Base-by-base conservation (phyloP, 2,113 vertebrate species). In the Lipophrys pholis region DNA sequence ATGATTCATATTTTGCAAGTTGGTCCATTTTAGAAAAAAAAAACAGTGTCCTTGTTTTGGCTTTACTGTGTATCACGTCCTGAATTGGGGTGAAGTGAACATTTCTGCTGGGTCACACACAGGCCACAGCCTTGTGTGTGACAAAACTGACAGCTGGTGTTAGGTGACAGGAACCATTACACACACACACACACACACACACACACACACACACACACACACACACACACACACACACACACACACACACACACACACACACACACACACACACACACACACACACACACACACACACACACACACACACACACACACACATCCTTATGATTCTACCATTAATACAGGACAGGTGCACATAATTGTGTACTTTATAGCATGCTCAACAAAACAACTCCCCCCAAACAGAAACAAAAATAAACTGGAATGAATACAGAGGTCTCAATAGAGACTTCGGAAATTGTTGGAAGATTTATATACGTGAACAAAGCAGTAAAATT, bases 161-260 rank as follows among this genome's bases (percentile, higher is more conserved):
- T 81, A 82, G 63, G 69, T 87, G 88, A 92, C 70, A 55, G 39
- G 65, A 90, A 84, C 78, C 89, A 89, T 76, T 71, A 75, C 88
- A 30, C 21, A 30, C 21, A 30, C 21, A 30, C 4, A 4, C 21
- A 30, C 21, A 4, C 4, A 68, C 80, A 68, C 59, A 73, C 42
- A 11, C 17, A 10, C 35, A n/a, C 40, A 45, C 69, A 55, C 56
- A 50, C 51, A 40, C 71, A 51, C 10, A 36, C 56, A 9, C 54
- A 35, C 72, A 30, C 21, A 4, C 21, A 30, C 21, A 4, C 21
- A 4, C 4, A 4, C 21, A 30, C 21, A 30, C 21, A 30, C 21
- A 30, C 21, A 30, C 21, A 30, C 21, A 30, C 21, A 30, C 21
- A 30, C 21, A 30, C 21, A 30, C 21, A 30, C 21, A 30, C 21